Evolutionary conservation across 2,888 invertebrate species (phyloP).

Genomic region (Lydus trimaculatus): DNA sequence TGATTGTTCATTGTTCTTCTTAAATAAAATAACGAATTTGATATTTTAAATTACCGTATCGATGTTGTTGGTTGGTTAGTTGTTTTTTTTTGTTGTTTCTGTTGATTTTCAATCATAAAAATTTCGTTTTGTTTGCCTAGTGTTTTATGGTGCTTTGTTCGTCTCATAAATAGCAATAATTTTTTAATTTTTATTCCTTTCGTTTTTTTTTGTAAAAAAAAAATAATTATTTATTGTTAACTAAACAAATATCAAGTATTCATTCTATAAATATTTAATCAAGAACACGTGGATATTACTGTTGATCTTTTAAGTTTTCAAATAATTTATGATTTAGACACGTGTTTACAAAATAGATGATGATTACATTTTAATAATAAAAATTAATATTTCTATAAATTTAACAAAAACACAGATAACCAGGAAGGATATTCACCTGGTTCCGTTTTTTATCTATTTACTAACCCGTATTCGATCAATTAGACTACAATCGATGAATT

Average conservation of each 20-base stretch:
- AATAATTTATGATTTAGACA: background rate
- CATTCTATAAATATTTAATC: background rate
- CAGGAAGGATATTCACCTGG: background rate
- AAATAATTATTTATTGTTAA: too few relatives aligned
- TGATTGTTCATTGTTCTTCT: conserved; percentile 30
- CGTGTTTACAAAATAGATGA: background rate
- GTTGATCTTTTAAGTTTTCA: background rate
- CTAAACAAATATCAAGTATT: too few relatives aligned
- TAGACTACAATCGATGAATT: background rate
- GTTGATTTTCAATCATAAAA: conserved; percentile 19
- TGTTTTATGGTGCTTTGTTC: conserved; percentile 21
- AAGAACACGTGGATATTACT: background rate
- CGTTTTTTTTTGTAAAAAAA: too few relatives aligned
- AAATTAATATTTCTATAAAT: background rate
- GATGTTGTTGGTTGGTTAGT: background rate
- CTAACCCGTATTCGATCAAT: background rate
- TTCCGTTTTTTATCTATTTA: background rate
- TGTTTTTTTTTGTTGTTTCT: background rate
- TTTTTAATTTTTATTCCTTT: background rate
- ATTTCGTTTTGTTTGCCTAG: conserved; percentile 16
- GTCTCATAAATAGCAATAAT: conserved; percentile 16
- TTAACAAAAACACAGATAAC: background rate
- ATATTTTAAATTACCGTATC: conserved; percentile 28
- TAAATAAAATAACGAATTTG: conserved; percentile 21
- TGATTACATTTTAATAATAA: too few relatives aligned